phyloP scores from a whole-genome alignment of 2,113 vertebrate species.

The Hyaena hyaena region DNA sequence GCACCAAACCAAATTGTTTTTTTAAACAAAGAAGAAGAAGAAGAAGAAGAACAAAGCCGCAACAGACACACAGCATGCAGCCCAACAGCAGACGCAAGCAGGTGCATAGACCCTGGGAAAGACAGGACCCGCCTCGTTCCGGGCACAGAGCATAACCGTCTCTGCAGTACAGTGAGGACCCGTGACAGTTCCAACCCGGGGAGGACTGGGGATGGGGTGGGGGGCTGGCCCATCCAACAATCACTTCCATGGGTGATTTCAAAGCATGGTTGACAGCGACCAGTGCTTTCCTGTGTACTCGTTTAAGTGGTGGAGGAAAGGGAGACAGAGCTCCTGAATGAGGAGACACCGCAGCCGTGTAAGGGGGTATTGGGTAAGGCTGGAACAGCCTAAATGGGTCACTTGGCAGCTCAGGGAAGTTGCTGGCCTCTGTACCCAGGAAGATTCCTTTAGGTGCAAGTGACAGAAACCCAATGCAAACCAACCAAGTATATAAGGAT shows the following conservation, averaged over 20 bases:
- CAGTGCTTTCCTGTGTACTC: not conserved
- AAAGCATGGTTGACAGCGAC: too few relatives aligned
- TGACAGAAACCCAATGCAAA: not conserved
- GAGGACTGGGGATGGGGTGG: not conserved
- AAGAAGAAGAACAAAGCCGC: not conserved
- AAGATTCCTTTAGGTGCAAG: not conserved
- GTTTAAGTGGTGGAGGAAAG: not conserved
- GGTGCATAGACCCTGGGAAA: not conserved
- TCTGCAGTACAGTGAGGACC: too few relatives aligned
- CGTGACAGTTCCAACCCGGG: not conserved
- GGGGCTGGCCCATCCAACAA: not conserved
- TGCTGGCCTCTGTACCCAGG: not conserved
- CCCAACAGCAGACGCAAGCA: not conserved
- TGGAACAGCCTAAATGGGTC: not conserved
- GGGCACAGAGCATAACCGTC: not conserved
- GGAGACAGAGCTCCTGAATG: not conserved
- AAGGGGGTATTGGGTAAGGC: not conserved
- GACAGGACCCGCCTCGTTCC: not conserved
- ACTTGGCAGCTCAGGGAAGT: not conserved
- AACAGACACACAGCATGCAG: not conserved
- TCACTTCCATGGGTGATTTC: not conserved
- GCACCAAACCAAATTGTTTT: not conserved
- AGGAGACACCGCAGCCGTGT: not conserved
- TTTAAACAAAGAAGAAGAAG: not conserved
- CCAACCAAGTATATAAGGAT: not conserved